Evolutionary conservation across 2,113 vertebrate species (phyloP).

Genomic region (Neogobius melanostomus): DNA sequence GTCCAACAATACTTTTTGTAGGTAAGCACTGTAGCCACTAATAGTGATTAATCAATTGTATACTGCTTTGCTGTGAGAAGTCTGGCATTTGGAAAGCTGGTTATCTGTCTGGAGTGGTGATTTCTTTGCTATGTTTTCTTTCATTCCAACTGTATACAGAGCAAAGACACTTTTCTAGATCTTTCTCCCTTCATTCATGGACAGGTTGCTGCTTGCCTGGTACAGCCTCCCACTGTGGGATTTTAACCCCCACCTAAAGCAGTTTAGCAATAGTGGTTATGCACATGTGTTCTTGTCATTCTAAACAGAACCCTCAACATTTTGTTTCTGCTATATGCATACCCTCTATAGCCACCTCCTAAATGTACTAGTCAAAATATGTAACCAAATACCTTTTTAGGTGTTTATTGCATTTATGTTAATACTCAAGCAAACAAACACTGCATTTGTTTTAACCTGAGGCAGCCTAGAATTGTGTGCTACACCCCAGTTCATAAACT

Average conservation of each 20-base stretch:
- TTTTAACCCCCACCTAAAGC: slow-evolving; percentile 30
- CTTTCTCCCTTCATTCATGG: slow-evolving; percentile 31
- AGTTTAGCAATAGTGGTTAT: slow-evolving; percentile 6
- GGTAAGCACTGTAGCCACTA: background rate
- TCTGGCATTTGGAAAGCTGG: background rate
- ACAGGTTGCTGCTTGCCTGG: slow-evolving; percentile 54
- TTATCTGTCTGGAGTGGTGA: background rate
- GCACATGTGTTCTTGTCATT: background rate
- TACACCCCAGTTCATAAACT: slow-evolving; percentile 1
- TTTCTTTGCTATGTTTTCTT: background rate
- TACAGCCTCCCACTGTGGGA: slow-evolving; percentile 34
- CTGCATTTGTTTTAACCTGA: background rate
- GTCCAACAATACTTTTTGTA: background rate
- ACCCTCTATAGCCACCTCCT: too few species aligned
- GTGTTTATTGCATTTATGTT: background rate
- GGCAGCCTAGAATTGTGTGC: background rate
- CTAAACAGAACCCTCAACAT: too few species aligned
- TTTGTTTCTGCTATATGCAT: too few species aligned
- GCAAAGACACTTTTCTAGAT: slow-evolving; percentile 11
- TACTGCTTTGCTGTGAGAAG: background rate
- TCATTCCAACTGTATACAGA: background rate
- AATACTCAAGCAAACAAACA: background rate
- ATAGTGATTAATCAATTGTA: background rate
- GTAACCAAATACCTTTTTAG: too few species aligned
- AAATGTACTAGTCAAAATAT: too few species aligned